These are phyloP conservation scores for Agrypnus murinus DNA, from an alignment of 2,888 invertebrate species.

Conservation along the genomic window DNA sequence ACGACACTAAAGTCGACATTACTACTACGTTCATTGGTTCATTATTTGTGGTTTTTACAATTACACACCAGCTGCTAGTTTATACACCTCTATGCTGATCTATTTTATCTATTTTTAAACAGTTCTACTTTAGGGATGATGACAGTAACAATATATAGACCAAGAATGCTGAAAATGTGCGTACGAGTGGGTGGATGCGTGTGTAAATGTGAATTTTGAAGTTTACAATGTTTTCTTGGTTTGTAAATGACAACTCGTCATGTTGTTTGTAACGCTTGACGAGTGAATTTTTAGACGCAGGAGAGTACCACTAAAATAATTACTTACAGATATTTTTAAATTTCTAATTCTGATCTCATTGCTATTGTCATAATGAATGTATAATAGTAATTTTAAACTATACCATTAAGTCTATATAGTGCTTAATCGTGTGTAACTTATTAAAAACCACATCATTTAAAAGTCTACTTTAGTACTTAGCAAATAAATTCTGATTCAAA, in stretches of 20 bases:
- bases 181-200: constrained; percentile 13
- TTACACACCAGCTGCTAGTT: constrained; percentile 14
- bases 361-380: constrained; percentile 12
- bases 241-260: background rate
- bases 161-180: constrained; percentile 24
- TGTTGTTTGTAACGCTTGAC: constrained; percentile 12
- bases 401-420: background rate
- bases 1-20: background rate
- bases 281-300: constrained; percentile 9
- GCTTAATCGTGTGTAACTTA: constrained; percentile 12
- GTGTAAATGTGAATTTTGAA: constrained; percentile 26
- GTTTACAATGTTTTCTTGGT: constrained; percentile 13
- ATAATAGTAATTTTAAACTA: background rate
- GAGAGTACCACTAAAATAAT: too few species aligned
- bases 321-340: constrained; percentile 14
- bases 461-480: background rate
- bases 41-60: constrained; percentile 22
- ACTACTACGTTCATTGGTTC: background rate
- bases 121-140: constrained; percentile 28
- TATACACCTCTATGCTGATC: constrained; percentile 3
- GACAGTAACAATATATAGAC: constrained; percentile 27
- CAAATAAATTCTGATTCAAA: background rate
- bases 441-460: constrained; percentile 11
- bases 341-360: constrained; percentile 8
- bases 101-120: constrained; percentile 25